These are phyloP conservation scores for Cantharis rufa DNA, from an alignment of 2,888 invertebrate species.

Conservation along the genomic window DNA sequence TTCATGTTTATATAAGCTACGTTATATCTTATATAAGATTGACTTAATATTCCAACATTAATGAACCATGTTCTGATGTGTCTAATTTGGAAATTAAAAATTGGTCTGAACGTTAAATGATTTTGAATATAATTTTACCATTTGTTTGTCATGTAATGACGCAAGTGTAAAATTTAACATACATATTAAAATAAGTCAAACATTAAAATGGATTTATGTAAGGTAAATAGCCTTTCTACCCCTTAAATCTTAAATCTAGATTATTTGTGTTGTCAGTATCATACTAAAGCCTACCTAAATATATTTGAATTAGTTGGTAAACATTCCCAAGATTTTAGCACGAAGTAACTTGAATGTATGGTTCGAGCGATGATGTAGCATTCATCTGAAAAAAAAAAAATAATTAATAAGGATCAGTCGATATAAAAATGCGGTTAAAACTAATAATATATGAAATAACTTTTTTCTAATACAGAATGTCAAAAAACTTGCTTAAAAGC, in stretches of 20 bases:
- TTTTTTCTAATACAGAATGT: background rate
- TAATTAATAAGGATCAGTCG: background rate
- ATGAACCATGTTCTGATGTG: background rate
- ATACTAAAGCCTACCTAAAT: background rate
- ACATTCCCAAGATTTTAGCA: background rate
- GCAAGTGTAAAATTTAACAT: background rate
- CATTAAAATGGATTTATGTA: background rate
- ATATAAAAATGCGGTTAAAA: background rate
- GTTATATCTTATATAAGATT: background rate
- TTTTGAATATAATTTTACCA: background rate
- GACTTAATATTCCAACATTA: background rate
- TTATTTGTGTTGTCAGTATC: background rate
- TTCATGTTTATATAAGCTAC: background rate
- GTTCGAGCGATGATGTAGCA: background rate
- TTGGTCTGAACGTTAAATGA: background rate
- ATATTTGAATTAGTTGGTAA: background rate
- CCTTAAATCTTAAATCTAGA: background rate
- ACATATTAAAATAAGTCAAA: background rate
- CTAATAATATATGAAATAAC: background rate
- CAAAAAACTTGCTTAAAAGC: background rate
- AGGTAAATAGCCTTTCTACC: background rate
- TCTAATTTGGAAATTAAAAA: background rate
- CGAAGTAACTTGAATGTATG: background rate
- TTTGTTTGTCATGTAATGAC: background rate
- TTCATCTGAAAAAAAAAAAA: background rate